Conservation (phyloP, 2,888 invertebrate species). For the Lacanobia wlatinum region DNA sequence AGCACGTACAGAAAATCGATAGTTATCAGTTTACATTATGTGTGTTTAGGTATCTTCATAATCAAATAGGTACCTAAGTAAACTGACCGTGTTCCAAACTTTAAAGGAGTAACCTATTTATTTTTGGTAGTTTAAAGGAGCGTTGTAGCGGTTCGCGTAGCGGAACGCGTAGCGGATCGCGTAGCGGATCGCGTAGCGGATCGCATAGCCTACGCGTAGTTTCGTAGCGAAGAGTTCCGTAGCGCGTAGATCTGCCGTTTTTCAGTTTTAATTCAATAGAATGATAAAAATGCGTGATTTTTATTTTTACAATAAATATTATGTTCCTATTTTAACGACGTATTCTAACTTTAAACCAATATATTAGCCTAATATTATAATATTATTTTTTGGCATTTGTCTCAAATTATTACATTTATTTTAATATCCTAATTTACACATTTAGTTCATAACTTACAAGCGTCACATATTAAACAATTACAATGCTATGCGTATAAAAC, state of each 20-base stretch:
- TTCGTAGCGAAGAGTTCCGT: not conserved
- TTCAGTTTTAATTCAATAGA: not conserved
- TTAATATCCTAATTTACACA: constrained; percentile 26
- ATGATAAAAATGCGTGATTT: not conserved
- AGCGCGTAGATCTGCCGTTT: not conserved
- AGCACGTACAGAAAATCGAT: too few relatives aligned
- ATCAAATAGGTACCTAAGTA: not conserved
- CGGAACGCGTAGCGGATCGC: not conserved
- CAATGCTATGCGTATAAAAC: constrained; percentile 59
- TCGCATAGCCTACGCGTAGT: not conserved
- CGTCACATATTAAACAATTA: constrained; percentile 36
- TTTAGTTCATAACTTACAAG: constrained; percentile 50
- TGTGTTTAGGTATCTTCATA: not conserved
- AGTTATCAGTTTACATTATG: not conserved
- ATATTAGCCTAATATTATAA: constrained; percentile 5
- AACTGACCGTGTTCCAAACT: not conserved
- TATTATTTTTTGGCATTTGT: constrained; percentile 36
- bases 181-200: not conserved
- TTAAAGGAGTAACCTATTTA: not conserved
- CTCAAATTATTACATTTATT: constrained; percentile 24
- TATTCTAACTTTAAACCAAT: constrained; percentile 1
- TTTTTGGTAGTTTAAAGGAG: not conserved
- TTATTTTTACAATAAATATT: not conserved
- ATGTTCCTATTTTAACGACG: not conserved
- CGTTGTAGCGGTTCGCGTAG: not conserved